These are phyloP conservation scores for Phalacrocorax carbo DNA, from an alignment of 2,113 vertebrate genomes.

Conservation along the genomic window DNA sequence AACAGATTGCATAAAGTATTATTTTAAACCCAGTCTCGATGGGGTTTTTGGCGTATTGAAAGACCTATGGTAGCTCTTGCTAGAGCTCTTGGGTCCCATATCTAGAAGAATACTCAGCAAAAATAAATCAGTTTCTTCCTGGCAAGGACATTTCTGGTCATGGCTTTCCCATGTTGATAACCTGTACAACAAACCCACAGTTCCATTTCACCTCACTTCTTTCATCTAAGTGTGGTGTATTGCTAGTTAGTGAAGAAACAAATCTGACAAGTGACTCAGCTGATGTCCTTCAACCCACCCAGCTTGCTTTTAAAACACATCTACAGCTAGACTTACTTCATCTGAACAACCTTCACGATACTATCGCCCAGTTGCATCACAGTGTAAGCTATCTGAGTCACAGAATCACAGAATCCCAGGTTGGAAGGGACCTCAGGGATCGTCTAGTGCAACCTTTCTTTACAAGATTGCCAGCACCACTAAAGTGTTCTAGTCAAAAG, in stretches of 20 bases:
- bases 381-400: neutral
- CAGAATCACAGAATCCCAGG: no score
- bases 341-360: neutral
- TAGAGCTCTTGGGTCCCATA: neutral
- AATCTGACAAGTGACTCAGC: neutral
- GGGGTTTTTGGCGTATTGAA: neutral
- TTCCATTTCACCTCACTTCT: neutral
- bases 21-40: neutral
- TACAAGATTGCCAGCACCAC: neutral
- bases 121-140: neutral
- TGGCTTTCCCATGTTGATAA: neutral
- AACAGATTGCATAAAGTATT: neutral
- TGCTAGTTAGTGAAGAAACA: neutral
- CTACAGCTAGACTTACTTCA: neutral
- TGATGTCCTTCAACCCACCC: neutral
- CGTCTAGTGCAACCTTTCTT: neutral
- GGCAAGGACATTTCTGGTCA: neutral
- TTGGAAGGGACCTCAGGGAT: no score
- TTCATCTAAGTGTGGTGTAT: neutral
- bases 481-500: slow-evolving; percentile 7
- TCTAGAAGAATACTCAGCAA: neutral
- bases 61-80: rapidly evolving
- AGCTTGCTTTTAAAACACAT: neutral
- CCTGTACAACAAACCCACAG: neutral
- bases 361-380: neutral